Conservation (phyloP, 2,797 vertebrate genomes). For the Tangara arthus region DNA sequence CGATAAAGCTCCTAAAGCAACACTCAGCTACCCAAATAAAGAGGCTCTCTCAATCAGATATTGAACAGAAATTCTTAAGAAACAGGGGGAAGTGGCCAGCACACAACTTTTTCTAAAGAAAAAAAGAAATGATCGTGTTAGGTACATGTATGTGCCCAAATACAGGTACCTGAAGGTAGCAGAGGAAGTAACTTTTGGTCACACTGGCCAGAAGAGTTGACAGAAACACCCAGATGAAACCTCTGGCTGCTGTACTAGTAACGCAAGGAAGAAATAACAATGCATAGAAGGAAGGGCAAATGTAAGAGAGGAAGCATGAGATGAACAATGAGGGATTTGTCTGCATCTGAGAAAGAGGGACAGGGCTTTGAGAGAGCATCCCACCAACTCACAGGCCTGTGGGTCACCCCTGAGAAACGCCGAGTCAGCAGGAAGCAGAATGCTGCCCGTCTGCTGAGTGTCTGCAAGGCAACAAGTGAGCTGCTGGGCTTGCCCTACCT, state of each 20-base stretch:
- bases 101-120: not conserved
- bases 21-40: not conserved
- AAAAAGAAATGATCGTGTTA: not conserved
- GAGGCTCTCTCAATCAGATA: not conserved
- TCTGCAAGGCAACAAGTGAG: not conserved
- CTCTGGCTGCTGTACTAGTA: not conserved
- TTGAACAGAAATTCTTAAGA: not conserved
- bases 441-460: not conserved
- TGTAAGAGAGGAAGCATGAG: not conserved
- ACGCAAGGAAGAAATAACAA: not conserved
- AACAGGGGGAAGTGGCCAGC: not conserved
- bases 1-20: not conserved
- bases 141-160: not conserved
- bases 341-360: not conserved
- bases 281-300: not conserved
- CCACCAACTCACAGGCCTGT: not conserved
- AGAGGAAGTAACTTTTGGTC: not conserved
- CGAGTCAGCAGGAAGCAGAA: not conserved
- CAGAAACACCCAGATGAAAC: not conserved
- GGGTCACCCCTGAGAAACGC: rapidly evolving
- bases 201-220: not conserved
- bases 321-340: not conserved
- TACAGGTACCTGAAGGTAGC: not conserved
- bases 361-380: not conserved
- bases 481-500: not conserved